A percentile compares a stretch with the other conserved stretches of the same genome.
Conservation (phyloP, 2,888 invertebrate species). For the Calliphora vomitoria region DNA sequence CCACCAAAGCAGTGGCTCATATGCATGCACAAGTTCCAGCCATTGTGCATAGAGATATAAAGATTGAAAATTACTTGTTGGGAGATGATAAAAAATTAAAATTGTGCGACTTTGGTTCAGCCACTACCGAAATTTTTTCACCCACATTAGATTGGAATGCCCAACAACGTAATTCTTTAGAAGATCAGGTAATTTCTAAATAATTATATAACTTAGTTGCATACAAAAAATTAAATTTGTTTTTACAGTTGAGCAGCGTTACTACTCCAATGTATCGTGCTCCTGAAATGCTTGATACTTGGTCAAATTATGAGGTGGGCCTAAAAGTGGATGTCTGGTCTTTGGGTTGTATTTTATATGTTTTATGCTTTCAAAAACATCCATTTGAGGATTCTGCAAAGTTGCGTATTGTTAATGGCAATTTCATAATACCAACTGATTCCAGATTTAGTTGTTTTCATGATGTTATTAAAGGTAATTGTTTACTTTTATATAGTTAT, state of each 20-base stretch:
- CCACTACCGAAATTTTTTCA: constrained; percentile 91
- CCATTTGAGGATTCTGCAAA: constrained; percentile 99
- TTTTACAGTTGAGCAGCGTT: constrained; percentile 78
- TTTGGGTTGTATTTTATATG: constrained; percentile 96
- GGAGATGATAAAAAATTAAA: constrained; percentile 94
- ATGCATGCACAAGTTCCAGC: constrained; percentile 96
- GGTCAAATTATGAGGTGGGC: constrained; percentile 97
- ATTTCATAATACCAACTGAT: constrained; percentile 94
- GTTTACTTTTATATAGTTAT: constrained; percentile 50
- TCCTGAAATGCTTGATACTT: constrained; percentile 99
- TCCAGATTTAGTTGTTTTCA: constrained; percentile 93
- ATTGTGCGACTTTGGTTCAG: constrained; percentile 98
- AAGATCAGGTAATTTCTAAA: constrained; percentile 91
- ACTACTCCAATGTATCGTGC: constrained; percentile 98
- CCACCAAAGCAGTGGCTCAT: constrained; percentile 94
- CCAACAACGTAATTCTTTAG: constrained; percentile 94
- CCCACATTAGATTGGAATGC: constrained; percentile 97
- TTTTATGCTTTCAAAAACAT: constrained; percentile 96
- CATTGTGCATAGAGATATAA: constrained; percentile 98
- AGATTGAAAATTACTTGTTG: constrained; percentile 97
- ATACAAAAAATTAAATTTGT: background rate
- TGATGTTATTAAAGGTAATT: constrained; percentile 90
- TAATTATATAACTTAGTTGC: background rate
- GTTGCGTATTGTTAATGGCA: constrained; percentile 97
- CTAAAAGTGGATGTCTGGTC: constrained; percentile 98